phyloP scores from a whole-genome alignment of 37 sponge, comb jelly and placozoan species.

The Aplysina aerophoba region DNA sequence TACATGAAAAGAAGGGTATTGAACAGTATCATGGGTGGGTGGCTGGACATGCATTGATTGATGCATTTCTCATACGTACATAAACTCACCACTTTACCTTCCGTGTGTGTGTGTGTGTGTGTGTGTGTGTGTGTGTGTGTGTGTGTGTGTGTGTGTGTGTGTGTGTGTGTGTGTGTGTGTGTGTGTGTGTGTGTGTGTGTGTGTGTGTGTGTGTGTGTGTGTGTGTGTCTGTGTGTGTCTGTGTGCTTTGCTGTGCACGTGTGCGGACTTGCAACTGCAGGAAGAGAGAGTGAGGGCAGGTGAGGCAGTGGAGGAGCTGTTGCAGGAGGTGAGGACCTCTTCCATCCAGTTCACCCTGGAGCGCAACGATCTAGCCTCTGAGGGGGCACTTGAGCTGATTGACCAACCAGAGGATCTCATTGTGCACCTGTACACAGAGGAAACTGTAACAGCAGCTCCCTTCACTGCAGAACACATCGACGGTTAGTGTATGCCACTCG shows the following conservation, averaged over 20 bases:
- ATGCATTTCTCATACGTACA: no score
- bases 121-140: no score
- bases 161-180: no score
- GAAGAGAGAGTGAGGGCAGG: neutral
- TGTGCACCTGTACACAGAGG: neutral
- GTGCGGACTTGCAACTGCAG: neutral
- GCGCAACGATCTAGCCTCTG: neutral
- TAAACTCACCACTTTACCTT: no score
- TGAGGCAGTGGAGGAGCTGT: neutral
- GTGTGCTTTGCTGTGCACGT: no score
- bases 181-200: no score
- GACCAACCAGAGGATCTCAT: constrained; percentile 1
- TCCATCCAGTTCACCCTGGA: neutral
- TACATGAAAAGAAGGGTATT: neutral
- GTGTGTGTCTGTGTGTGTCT: neutral
- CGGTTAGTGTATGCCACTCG: no score
- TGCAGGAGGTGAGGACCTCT: constrained; percentile 19
- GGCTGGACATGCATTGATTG: no score
- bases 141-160: no score
- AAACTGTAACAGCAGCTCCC: neutral
- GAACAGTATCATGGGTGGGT: neutral
- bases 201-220: no score
- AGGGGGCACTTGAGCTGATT: neutral
- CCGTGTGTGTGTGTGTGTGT: no score
- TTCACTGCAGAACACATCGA: neutral